Conservation (phyloP, 2,113 vertebrate genomes). For the Tonatia bakeri region DNA sequence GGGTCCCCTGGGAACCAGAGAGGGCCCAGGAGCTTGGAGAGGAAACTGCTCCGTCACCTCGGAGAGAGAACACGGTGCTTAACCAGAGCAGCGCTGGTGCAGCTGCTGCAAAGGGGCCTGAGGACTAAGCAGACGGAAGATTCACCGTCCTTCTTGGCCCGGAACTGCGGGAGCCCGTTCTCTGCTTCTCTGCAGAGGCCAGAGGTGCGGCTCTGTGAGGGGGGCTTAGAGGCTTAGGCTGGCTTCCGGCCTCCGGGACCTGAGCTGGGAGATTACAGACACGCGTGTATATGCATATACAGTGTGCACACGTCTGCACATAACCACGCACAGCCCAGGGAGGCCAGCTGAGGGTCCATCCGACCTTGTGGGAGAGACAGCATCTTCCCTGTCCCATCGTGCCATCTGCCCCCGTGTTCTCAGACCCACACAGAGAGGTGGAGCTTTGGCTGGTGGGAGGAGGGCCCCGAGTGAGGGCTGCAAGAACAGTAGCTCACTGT, state of each 20-base stretch:
- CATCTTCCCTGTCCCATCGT: neutral
- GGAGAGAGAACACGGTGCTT: neutral
- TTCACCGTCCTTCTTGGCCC: neutral
- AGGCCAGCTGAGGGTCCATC: neutral
- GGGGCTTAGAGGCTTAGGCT: neutral
- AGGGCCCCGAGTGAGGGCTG: neutral
- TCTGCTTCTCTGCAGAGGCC: neutral
- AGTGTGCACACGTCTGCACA: no score
- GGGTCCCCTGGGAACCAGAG: neutral
- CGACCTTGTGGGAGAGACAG: neutral
- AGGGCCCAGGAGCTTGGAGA: neutral
- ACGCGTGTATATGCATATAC: rapidly evolving
- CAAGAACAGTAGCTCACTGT: neutral
- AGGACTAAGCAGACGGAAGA: neutral
- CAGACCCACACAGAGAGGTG: neutral
- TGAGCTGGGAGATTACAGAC: neutral
- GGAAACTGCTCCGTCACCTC: neutral
- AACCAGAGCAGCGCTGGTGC: no score
- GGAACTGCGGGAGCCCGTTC: neutral
- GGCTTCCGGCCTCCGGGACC: neutral
- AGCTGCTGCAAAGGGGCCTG: neutral
- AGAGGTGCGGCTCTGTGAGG: neutral
- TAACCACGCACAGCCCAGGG: no score
- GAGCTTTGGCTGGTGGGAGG: neutral
- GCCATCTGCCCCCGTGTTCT: neutral